Evolutionary conservation across 2,797 vertebrate genomes (phyloP), one percentile per base, ranked within the genome.

Genomic region (Petrocephalus sullivani): DNA sequence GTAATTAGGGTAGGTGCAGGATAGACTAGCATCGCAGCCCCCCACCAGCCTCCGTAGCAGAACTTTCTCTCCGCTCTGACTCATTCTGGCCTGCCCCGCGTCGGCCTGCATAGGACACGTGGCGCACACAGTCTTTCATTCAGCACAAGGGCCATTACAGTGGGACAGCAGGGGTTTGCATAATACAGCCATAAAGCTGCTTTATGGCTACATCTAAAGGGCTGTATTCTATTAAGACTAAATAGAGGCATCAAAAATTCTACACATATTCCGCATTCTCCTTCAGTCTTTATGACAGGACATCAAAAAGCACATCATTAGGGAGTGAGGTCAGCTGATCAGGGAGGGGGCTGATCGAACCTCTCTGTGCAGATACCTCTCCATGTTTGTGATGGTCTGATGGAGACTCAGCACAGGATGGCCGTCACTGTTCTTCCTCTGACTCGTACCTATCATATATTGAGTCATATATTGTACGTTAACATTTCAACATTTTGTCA

Each of bases 141-240:
- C 90, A 89, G 87, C 89, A 89, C 89, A 89, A 54, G 90, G 91
- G 90, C 2, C 90, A 85, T 89, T 88, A 88, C 87, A 88, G 90
- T 91, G 85, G 90, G 86, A 3, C 91, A 87, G 89, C 90, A 89
- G 91, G 91, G 87, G 90, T 83, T 89, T 33, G 75, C 82, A 90
- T 91, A 92, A 91, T 92, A 89, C 89, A 61, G 87, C 88, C 84
- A 89, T 92, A 91, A 93, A 92, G 89, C 89, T 60, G 90, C 75
- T 90, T 92, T 91, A 93, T 91, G 89, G 83, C 88, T 85, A 51
- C 57, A 88, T 91, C 91, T 92, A 88, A 92, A 92, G 92, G 86
- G 87, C 54, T 87, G 90, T 91, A 90, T 90, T 92, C 91, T 91
- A 91, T 90, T 89, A n/a, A 58, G 90, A 90, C 87, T 88, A 91